Evolutionary conservation across 2,113 vertebrate genomes (phyloP).

Genomic region (Cranoglanis bouderius): DNA sequence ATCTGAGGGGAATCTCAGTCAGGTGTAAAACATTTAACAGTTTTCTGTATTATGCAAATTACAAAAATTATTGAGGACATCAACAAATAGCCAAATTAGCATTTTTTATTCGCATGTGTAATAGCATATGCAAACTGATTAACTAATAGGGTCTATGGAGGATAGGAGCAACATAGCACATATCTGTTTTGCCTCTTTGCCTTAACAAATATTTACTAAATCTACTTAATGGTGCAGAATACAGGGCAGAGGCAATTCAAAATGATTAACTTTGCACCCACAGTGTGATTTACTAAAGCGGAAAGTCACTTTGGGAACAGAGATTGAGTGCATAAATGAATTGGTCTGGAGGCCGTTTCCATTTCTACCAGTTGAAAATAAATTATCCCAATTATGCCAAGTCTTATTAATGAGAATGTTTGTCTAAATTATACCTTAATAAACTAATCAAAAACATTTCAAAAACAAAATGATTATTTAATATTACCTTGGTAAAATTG

Average conservation of each 20-base stretch:
- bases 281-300: background rate
- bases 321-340: background rate
- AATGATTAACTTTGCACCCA: background rate
- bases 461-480: background rate
- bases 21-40: background rate
- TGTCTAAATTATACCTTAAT: background rate
- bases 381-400: background rate
- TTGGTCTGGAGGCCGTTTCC: background rate
- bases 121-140: background rate
- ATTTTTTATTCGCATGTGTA: background rate
- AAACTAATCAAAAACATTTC: background rate
- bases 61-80: background rate
- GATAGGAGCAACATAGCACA: background rate
- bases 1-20: background rate
- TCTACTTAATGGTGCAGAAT: background rate
- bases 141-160: background rate
- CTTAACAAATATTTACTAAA: background rate
- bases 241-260: background rate
- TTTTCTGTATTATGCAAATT: background rate
- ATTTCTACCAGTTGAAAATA: background rate
- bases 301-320: background rate
- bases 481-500: background rate
- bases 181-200: background rate
- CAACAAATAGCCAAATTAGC: background rate
- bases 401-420: background rate